phyloP scores from a whole-genome alignment of 1,140 invertebrate species.

The Ceratina australensis region DNA sequence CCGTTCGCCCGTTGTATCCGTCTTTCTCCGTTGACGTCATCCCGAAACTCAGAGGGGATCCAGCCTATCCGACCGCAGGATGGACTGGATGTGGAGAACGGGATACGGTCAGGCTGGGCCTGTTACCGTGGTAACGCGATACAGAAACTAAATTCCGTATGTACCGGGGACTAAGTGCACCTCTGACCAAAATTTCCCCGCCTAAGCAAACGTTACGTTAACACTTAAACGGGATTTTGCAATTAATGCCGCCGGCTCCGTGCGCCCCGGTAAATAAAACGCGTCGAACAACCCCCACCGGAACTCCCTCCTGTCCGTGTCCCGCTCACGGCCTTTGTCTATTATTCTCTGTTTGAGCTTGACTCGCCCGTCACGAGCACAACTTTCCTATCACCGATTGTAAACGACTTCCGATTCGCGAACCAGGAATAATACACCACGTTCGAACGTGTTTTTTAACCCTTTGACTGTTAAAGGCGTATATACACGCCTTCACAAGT shows the following conservation, averaged over 20 bases:
- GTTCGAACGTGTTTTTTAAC: too few species aligned
- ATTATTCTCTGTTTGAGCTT: conserved; percentile 23
- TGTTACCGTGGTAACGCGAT: conserved; percentile 63
- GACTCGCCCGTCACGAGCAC: background rate
- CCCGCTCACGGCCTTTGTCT: background rate
- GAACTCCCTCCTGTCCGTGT: background rate
- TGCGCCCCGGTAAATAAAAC: conserved; percentile 27
- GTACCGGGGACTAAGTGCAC: conserved; percentile 56
- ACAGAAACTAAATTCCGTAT: conserved; percentile 62
- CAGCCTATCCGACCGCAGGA: conserved; percentile 58
- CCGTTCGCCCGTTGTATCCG: background rate
- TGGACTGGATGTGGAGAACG: conserved; percentile 50
- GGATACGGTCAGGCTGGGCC: conserved; percentile 40
- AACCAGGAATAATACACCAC: too few species aligned
- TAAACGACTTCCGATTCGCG: too few species aligned
- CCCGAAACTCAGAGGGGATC: conserved; percentile 47
- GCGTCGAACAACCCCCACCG: background rate
- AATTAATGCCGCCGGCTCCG: conserved; percentile 43
- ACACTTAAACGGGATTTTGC: conserved; percentile 55
- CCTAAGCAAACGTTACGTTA: conserved; percentile 60
- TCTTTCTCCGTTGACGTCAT: conserved; percentile 26
- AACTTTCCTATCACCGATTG: background rate
- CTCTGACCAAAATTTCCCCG: conserved; percentile 54
- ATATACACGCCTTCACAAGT: too few species aligned
- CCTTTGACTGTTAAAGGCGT: too few species aligned